phyloP scores from a whole-genome alignment of 2,797 vertebrate species.

The Peromyscus nudipes region DNA sequence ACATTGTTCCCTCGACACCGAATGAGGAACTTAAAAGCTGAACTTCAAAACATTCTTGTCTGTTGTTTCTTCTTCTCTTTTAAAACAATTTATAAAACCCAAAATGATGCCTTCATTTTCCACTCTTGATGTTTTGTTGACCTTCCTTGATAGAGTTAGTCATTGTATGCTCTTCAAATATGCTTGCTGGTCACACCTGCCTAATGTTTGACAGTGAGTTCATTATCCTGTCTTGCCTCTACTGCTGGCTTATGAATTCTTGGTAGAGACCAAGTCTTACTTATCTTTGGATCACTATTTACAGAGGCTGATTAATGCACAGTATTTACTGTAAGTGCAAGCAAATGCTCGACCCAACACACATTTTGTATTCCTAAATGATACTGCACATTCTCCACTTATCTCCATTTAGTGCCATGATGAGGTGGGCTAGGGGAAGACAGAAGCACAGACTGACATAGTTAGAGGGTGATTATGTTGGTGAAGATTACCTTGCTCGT shows the following conservation, averaged over 20 bases:
- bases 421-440: not conserved
- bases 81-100: not conserved
- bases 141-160: not conserved
- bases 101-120: not conserved
- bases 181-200: not conserved
- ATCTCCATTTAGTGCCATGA: not conserved
- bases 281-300: not conserved
- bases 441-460: not conserved
- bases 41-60: not conserved
- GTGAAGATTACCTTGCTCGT: constrained; percentile 34
- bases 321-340: not conserved
- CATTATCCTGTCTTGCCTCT: not conserved
- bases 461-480: not conserved
- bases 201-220: not conserved
- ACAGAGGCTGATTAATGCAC: not conserved
- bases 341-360: not conserved
- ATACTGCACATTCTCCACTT: not conserved
- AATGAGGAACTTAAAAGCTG: constrained; percentile 47
- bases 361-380: not conserved
- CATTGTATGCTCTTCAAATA: not conserved
- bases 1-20: not conserved
- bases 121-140: not conserved
- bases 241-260: not conserved
- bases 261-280: not conserved
- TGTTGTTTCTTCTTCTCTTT: not conserved